A percentile compares a stretch with the other conserved stretches of the same genome.
Conservation (phyloP, 1,140 invertebrate genomes). For the Ceratosolen fusciceps region DNA sequence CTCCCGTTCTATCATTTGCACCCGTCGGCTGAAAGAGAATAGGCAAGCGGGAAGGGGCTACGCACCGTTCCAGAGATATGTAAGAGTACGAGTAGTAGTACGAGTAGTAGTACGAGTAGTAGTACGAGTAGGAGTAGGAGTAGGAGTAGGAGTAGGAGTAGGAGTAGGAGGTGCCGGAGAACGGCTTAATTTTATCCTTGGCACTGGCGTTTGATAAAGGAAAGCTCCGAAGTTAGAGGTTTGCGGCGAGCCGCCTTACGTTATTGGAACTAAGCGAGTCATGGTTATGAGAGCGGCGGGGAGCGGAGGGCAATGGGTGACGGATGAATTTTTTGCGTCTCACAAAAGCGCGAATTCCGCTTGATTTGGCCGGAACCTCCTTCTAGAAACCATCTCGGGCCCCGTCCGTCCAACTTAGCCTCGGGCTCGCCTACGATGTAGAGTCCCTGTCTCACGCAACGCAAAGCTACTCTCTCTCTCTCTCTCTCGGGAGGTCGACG, state of each 20-base stretch:
- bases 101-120: too few species aligned
- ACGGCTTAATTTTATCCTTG: conserved; percentile 19
- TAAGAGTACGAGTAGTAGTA: too few species aligned
- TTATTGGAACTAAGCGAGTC: too few species aligned
- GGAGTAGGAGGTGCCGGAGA: neutral
- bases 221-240: neutral
- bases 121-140: neutral
- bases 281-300: too few species aligned
- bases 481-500: too few species aligned
- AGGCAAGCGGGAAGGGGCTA: too few species aligned
- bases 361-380: neutral
- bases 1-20: conserved; percentile 47
- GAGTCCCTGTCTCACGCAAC: neutral
- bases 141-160: neutral
- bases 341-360: neutral
- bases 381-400: too few species aligned
- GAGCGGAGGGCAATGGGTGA: neutral
- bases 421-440: neutral
- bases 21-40: neutral
- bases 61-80: neutral
- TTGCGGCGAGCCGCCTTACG: neutral
- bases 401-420: neutral
- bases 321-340: neutral
- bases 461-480: neutral
- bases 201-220: neutral